Evolutionary conservation across 2,797 vertebrate species (phyloP).

Genomic region (Halcyon leucocephala): DNA sequence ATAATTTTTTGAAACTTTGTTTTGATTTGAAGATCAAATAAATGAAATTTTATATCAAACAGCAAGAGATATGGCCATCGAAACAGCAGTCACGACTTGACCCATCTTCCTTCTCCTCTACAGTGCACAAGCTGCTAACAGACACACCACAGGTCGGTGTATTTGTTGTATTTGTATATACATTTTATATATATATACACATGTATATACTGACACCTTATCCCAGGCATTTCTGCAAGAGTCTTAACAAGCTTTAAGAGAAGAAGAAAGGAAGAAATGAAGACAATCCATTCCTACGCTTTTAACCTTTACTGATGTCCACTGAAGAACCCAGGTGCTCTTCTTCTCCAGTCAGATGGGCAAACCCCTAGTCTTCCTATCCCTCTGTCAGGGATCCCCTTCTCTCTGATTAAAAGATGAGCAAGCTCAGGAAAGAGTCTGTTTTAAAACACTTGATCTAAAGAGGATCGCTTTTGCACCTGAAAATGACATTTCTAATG

Average conservation of each 20-base stretch:
- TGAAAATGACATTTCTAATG: neutral
- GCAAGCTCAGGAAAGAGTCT: neutral
- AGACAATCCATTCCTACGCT: neutral
- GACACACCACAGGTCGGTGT: fast-evolving
- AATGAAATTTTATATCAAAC: neutral
- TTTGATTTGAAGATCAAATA: neutral
- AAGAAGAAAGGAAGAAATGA: neutral
- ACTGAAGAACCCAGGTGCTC: neutral
- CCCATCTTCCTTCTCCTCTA: neutral
- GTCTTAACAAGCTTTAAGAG: too few relatives aligned
- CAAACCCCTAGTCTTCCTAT: neutral
- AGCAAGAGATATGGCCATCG: neutral
- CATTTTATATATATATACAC: too few relatives aligned
- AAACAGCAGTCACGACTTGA: neutral
- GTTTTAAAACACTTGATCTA: neutral
- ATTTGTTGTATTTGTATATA: too few relatives aligned
- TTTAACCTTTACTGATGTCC: neutral
- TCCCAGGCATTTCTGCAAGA: neutral
- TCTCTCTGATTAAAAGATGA: neutral
- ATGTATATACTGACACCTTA: neutral
- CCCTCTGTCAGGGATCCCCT: neutral
- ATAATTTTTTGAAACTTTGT: neutral
- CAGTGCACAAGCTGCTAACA: neutral
- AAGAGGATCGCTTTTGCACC: neutral
- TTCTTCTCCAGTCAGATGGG: neutral